Evolutionary conservation across 2,113 vertebrate species (phyloP), one percentile per base, ranked within the genome.

Genomic region (Nothoprocta pentlandii): DNA sequence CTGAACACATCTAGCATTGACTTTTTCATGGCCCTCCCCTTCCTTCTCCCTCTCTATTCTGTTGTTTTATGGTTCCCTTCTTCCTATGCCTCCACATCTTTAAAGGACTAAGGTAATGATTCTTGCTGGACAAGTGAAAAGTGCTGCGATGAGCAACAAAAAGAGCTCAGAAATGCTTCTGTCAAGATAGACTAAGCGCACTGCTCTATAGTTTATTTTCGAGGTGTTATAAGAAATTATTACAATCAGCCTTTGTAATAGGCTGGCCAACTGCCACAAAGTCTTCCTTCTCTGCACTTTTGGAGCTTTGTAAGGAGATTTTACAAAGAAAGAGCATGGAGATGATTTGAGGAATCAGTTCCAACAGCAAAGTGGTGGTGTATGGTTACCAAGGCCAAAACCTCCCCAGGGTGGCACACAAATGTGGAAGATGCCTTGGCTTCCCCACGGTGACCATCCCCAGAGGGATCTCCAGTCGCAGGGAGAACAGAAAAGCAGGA

Each of bases 391-490:
- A 66, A 61, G 51, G 36, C 71, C 71, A 64, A 64, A 53, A 3
- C 5, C 12, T 71, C 15, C 12, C 15, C 32, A 20, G 5, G 36
- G 1, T 25, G 26, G 28, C 47, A 28, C 9, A 1, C 17, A 64
- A 64, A 58, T 0, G 4, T 14, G 21, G 46, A 26, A 53, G 23
- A 5, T 6, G 2, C 25, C 63, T 3, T 0, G 15, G 58, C 16
- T 39, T 39, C 36, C 30, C 12, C 0, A 9, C 0, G 9, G 15
- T 11, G 36, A 39, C 36, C 22, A 1, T 4, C 15, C 26, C 1
- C 0, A 42, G 56, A 51, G 2, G 30, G 8, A 9, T 6, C 21
- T 32, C 41, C 41, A 63, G 19, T 12, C 54, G 23, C 19, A 16
- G 25, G 1, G 2, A n/a, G 20, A 75, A 5, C 14, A 36, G 41